These are phyloP conservation scores for Thunnus albacares DNA, from an alignment of 2,797 vertebrate species.

Conservation along the genomic window DNA sequence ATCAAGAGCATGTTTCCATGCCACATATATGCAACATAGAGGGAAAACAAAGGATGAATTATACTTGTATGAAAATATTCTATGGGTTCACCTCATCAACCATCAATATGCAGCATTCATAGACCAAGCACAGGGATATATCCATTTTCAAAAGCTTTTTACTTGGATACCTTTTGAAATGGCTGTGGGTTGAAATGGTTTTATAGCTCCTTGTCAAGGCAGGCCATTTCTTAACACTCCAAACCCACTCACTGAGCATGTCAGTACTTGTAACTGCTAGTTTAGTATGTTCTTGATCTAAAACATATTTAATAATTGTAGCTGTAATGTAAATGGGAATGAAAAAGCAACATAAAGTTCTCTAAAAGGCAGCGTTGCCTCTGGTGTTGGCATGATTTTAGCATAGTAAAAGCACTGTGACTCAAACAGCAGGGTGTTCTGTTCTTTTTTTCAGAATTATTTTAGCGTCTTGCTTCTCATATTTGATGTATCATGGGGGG, in stretches of 20 bases:
- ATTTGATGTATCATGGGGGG: slow-evolving; percentile 20
- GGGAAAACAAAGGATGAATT: slow-evolving; percentile 57
- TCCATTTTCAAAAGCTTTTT: slow-evolving; percentile 54
- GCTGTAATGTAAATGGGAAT: slow-evolving; percentile 25
- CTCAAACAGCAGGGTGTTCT: slow-evolving; percentile 28
- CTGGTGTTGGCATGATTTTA: slow-evolving; percentile 20
- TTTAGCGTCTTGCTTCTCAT: slow-evolving; percentile 23
- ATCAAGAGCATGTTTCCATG: slow-evolving; percentile 65
- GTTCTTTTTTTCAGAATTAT: slow-evolving; percentile 28
- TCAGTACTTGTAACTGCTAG: slow-evolving; percentile 12
- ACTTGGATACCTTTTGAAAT: slow-evolving; percentile 42
- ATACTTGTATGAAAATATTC: slow-evolving; percentile 39
- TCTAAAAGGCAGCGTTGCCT: slow-evolving; percentile 34
- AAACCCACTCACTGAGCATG: slow-evolving; percentile 27
- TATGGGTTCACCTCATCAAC: slow-evolving; percentile 34
- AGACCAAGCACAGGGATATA: slow-evolving; percentile 11
- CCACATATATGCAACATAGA: slow-evolving; percentile 50
- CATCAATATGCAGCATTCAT: slow-evolving; percentile 58
- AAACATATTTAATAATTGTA: slow-evolving; percentile 27
- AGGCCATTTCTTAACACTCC: slow-evolving; percentile 19
- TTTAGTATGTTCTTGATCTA: slow-evolving; percentile 10
- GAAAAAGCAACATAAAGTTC: slow-evolving; percentile 15
- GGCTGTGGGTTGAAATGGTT: slow-evolving; percentile 40
- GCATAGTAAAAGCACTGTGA: slow-evolving; percentile 19
- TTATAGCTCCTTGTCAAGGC: slow-evolving; percentile 39